Percentiles rank a stretch among this genome's conserved stretches.
phyloP scores from a whole-genome alignment of 2,888 invertebrate genomes.

The Drosophila austrosaltans region DNA sequence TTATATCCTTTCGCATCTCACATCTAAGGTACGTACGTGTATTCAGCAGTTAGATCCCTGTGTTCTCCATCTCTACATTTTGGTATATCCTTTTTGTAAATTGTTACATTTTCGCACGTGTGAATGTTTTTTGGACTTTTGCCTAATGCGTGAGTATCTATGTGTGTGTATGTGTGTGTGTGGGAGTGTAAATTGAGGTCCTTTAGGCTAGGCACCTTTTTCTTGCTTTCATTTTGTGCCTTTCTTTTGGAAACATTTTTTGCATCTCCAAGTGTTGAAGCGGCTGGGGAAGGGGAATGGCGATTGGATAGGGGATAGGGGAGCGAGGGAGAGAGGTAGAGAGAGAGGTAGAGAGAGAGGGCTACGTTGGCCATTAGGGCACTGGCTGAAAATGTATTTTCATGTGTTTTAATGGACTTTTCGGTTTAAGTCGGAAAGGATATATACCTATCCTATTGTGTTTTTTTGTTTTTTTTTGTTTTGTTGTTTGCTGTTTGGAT shows the following conservation, averaged over 20 bases:
- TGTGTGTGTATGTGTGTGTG: slow-evolving; percentile 29
- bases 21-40: neutral
- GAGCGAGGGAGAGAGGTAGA: neutral
- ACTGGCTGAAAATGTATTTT: slow-evolving; percentile 53
- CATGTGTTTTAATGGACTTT: slow-evolving; percentile 71
- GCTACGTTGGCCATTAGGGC: slow-evolving; percentile 55
- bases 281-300: neutral
- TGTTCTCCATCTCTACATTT: slow-evolving; percentile 28
- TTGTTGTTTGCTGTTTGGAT: neutral
- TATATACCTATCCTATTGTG: slow-evolving; percentile 6
- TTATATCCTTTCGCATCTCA: slow-evolving; percentile 1
- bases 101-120: slow-evolving; percentile 70
- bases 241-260: slow-evolving; percentile 21
- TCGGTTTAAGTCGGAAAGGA: slow-evolving; percentile 47
- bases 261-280: slow-evolving; percentile 31
- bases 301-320: neutral
- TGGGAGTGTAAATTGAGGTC: slow-evolving; percentile 61
- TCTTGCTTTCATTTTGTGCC: slow-evolving; percentile 36
- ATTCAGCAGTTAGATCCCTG: slow-evolving; percentile 9
- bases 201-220: slow-evolving; percentile 59
- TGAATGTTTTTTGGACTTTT: slow-evolving; percentile 43
- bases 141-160: slow-evolving; percentile 31
- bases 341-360: slow-evolving; percentile 21
- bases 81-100: slow-evolving; percentile 60
- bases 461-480: neutral